Evolutionary conservation across 2,113 vertebrate genomes (phyloP), one percentile per base, ranked within the genome.

Genomic region (Calyptomena viridis): DNA sequence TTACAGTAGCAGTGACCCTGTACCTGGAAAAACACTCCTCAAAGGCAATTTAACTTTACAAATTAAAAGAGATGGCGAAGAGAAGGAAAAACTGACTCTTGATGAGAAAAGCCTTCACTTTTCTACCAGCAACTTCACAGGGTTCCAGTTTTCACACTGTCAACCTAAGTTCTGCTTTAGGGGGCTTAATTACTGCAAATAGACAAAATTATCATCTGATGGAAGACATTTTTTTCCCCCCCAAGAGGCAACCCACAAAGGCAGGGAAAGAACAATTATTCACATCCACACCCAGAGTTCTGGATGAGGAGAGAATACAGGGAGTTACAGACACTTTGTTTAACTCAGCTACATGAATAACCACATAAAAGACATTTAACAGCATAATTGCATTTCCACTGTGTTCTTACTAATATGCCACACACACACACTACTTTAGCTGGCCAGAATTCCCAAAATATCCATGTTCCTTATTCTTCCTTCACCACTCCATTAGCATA

Each of bases 121-220:
- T 9, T 30, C 3, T 5, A 88, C 37, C 18, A 85, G 55, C 0
- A 0, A 40, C 44, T 59, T 77, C 33, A 53, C 0, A 3, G 17
- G 3, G 13, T 30, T 81, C 30, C 55, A 90, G 22, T 10, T 71
- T 62, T 11, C 23, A 62, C 3, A 33, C 5, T 33, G 37, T 40
- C 12, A 35, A 24, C 5, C 11, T 5, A 30, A 71, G 8, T 31
- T 62, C n/a, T 78, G 47, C 24, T 78, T 76, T 50, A 50, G 64
- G 14, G 14, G 5, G 13, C 35, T 77, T 37, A 50, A 59, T 80
- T 31, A 49, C 40, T 31, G 46, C n/a, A 67, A 74, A 49, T 8
- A 58, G 18, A 17, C 18, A 74, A 55, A 74, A 62, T 21, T 73
- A 37, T 19, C 23, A 55, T 5, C 25, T 55, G 23, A 59, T 4